These are phyloP conservation scores for Trachymyrmex septentrionalis DNA, from an alignment of 1,140 invertebrate genomes.

Conservation along the genomic window DNA sequence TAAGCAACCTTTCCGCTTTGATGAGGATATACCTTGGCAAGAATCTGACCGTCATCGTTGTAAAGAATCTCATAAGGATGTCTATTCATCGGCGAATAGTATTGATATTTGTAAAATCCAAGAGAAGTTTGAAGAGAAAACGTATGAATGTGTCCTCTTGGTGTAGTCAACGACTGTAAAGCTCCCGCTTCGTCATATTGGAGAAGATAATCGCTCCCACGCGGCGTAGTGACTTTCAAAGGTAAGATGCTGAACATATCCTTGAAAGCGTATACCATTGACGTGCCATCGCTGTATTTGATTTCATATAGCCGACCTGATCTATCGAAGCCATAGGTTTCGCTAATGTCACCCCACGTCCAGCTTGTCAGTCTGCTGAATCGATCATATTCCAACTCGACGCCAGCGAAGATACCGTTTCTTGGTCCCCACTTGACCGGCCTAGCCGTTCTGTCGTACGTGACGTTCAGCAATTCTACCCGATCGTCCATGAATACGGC, in stretches of 20 bases:
- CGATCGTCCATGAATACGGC: conserved; percentile 96
- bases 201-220: conserved; percentile 96
- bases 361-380: conserved; percentile 96
- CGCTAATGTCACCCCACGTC: conserved; percentile 96
- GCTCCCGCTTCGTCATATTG: conserved; percentile 97
- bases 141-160: conserved; percentile 96
- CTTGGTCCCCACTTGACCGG: conserved; percentile 96
- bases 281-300: conserved; percentile 94
- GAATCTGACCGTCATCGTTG: conserved; percentile 95
- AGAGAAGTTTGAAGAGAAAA: conserved; percentile 96
- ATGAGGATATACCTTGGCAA: conserved; percentile 96
- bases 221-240: conserved; percentile 95
- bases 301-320: conserved; percentile 95
- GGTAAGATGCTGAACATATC: conserved; percentile 95
- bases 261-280: conserved; percentile 95
- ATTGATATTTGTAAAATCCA: conserved; percentile 97
- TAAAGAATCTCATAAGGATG: conserved; percentile 96
- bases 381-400: conserved; percentile 97
- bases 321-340: conserved; percentile 95
- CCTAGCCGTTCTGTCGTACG: conserved; percentile 96
- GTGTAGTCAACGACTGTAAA: conserved; percentile 95
- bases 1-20: conserved; percentile 96
- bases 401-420: conserved; percentile 93
- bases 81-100: conserved; percentile 95
- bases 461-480: conserved; percentile 95